Percentiles rank a stretch among this genome's conserved stretches.
These are phyloP conservation scores for Temnothorax unifasciatus DNA, from an alignment of 2,888 invertebrate genomes.

Conservation along the genomic window DNA sequence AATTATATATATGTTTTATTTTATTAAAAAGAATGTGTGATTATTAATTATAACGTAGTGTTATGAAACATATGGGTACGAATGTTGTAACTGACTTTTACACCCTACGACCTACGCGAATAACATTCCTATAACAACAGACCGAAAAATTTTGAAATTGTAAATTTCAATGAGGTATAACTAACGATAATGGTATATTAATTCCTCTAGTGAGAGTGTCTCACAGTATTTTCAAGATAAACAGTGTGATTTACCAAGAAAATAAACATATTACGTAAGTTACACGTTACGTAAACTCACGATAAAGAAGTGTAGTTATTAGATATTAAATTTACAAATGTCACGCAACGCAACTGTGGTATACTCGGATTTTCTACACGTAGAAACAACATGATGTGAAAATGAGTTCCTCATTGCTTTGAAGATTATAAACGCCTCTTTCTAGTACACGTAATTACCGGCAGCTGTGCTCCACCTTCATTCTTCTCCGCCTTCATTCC, in stretches of 20 bases:
- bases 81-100: neutral
- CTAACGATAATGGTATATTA: neutral
- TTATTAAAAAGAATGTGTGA: neutral
- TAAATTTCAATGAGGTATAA: neutral
- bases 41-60: neutral
- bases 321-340: slow-evolving; percentile 4
- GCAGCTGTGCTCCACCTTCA: neutral
- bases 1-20: neutral
- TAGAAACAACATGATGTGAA: neutral
- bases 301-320: neutral
- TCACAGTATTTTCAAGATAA: neutral
- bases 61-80: neutral
- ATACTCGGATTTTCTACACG: neutral
- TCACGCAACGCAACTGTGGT: neutral
- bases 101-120: neutral
- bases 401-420: neutral
- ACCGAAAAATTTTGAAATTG: neutral
- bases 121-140: neutral
- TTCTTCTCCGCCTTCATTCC: neutral
- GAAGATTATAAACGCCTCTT: neutral
- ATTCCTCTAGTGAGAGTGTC: neutral
- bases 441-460: neutral
- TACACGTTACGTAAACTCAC: neutral
- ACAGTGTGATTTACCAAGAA: neutral
- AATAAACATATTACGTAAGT: neutral